phyloP scores from a whole-genome alignment of 2,888 invertebrate genomes.

The Acrobasis consociella region DNA sequence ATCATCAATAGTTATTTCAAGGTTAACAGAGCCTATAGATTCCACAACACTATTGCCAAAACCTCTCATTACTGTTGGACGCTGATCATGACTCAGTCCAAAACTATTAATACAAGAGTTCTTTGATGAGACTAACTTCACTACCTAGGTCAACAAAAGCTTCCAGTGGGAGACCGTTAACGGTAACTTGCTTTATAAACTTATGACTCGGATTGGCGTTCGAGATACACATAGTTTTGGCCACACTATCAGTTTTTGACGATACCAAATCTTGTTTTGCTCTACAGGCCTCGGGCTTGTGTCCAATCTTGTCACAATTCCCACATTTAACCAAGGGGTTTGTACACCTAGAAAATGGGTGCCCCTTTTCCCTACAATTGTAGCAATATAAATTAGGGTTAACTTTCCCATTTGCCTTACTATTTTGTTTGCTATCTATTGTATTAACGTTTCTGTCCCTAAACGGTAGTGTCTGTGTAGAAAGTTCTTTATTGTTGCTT shows the following conservation, averaged over 20 bases:
- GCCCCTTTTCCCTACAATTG: slow-evolving; percentile 26
- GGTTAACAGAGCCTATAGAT: too few species aligned
- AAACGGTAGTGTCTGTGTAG: neutral
- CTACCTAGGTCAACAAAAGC: slow-evolving; percentile 31
- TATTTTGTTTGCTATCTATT: neutral
- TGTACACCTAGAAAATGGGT: slow-evolving; percentile 21
- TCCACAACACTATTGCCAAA: too few species aligned
- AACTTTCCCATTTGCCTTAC: neutral
- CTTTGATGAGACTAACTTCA: slow-evolving; percentile 24
- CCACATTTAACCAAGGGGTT: slow-evolving; percentile 24
- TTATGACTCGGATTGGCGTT: slow-evolving; percentile 21
- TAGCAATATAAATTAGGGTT: slow-evolving; percentile 11
- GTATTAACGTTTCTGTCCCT: too few species aligned
- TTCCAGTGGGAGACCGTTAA: slow-evolving; percentile 5
- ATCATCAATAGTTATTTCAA: slow-evolving; percentile 8
- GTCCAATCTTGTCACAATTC: slow-evolving; percentile 23
- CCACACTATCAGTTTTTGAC: neutral
- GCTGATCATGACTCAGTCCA: slow-evolving; percentile 22
- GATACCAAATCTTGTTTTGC: neutral
- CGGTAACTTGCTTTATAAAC: slow-evolving; percentile 20
- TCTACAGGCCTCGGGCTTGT: slow-evolving; percentile 17
- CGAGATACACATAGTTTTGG: slow-evolving; percentile 23
- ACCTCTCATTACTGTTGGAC: neutral
- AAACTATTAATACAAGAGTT: slow-evolving; percentile 17
- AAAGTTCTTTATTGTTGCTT: slow-evolving; percentile 22